Percentiles rank a stretch among this genome's conserved stretches.
Evolutionary conservation across 2,888 invertebrate species (phyloP).

Genomic region (Himalopsyche tibetana): DNA sequence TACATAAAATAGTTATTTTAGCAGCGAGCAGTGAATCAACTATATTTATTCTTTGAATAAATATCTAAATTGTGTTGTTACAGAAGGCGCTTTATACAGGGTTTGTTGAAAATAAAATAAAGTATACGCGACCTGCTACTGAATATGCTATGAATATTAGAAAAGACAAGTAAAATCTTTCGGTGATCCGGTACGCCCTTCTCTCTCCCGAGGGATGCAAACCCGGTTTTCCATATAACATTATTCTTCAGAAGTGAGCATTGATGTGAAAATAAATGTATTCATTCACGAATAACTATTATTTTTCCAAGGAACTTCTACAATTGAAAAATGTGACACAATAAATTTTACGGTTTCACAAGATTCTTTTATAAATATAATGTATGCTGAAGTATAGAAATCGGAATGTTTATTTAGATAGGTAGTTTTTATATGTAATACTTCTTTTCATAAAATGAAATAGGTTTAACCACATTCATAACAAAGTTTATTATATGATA

Average conservation of each 20-base stretch:
- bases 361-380: too few species aligned
- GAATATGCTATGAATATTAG: conserved; percentile 34
- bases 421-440: too few species aligned
- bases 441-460: too few species aligned
- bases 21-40: neutral
- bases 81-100: neutral
- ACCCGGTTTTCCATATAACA: neutral
- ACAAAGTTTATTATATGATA: too few species aligned
- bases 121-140: neutral
- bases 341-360: too few species aligned
- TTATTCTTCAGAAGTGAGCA: neutral
- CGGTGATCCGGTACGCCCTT: conserved; percentile 24
- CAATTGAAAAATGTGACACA: too few species aligned
- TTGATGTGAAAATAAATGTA: neutral
- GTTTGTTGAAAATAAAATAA: conserved; percentile 36
- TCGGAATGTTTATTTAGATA: too few species aligned
- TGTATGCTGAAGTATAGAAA: too few species aligned
- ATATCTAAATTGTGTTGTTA: neutral
- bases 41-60: neutral
- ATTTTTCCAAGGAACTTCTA: too few species aligned
- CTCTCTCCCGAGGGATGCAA: neutral
- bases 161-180: conserved; percentile 43
- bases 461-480: too few species aligned
- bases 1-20: too few species aligned
- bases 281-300: too few species aligned